These are phyloP conservation scores for Cantharis rustica DNA, from an alignment of 2,888 invertebrate genomes.

Conservation along the genomic window DNA sequence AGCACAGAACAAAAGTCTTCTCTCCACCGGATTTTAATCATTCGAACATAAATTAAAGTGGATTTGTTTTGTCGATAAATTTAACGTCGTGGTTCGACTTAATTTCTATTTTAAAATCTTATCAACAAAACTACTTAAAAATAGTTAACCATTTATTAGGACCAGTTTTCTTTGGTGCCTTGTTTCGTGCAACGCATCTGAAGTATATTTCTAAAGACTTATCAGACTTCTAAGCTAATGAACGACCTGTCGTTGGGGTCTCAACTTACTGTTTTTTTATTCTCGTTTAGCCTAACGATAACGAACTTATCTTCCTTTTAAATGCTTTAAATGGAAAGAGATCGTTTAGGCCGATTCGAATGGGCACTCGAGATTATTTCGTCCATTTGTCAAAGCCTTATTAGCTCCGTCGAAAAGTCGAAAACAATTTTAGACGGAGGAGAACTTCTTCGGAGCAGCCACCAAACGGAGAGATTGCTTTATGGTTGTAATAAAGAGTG, in stretches of 20 bases:
- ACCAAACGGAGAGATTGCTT: slow-evolving; percentile 19
- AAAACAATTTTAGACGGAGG: slow-evolving; percentile 1
- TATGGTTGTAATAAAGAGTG: slow-evolving; percentile 42
- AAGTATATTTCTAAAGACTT: slow-evolving; percentile 36
- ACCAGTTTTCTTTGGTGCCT: neutral
- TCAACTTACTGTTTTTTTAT: slow-evolving; percentile 35
- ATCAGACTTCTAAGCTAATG: slow-evolving; percentile 38
- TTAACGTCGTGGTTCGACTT: neutral
- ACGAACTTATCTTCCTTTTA: slow-evolving; percentile 35
- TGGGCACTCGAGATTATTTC: slow-evolving; percentile 23
- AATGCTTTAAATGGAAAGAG: slow-evolving; percentile 25
- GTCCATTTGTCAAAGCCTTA: slow-evolving; percentile 24
- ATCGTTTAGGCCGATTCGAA: slow-evolving; percentile 21
- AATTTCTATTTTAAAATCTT: slow-evolving; percentile 23
- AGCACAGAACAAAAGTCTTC: neutral
- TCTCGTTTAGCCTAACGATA: slow-evolving; percentile 32
- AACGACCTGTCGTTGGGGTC: slow-evolving; percentile 39
- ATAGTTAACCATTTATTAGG: slow-evolving; percentile 35
- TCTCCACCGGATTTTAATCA: neutral
- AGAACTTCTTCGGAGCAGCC: slow-evolving; percentile 5
- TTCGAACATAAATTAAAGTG: neutral
- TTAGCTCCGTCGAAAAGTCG: slow-evolving; percentile 25
- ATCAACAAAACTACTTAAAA: slow-evolving; percentile 35
- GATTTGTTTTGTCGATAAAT: neutral
- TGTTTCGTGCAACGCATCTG: slow-evolving; percentile 22